These are phyloP conservation scores for Eucera pruinosa DNA, from an alignment of 2,888 invertebrate species.

Conservation along the genomic window DNA sequence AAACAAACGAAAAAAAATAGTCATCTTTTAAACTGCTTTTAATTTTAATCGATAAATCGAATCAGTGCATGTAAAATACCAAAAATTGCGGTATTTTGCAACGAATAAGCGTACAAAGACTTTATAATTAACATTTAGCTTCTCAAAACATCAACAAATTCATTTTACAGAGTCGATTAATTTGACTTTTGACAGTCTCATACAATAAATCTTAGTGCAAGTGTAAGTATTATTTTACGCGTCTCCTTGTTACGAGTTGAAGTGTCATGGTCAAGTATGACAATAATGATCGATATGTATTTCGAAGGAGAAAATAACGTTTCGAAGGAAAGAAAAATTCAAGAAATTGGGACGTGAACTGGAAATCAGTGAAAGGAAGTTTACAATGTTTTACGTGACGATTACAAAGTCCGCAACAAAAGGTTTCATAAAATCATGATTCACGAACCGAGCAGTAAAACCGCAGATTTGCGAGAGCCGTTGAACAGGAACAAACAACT, in stretches of 20 bases:
- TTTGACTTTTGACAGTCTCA: no score
- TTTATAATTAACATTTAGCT: no score
- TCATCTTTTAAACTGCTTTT: no score
- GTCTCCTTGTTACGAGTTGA: slow-evolving; percentile 11
- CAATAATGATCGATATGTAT: slow-evolving; percentile 37
- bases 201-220: no score
- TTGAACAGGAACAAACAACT: slow-evolving; percentile 1
- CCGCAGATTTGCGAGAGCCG: neutral
- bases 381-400: neutral
- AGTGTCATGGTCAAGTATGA: slow-evolving; percentile 29
- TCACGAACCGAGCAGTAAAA: neutral
- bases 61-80: no score
- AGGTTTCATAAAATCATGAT: neutral
- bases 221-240: no score
- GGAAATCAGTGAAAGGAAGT: slow-evolving; percentile 15
- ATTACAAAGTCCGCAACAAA: neutral
- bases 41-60: no score
- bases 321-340: neutral
- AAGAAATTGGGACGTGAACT: neutral
- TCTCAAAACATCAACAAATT: no score
- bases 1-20: no score
- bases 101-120: no score
- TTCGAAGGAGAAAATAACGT: neutral
- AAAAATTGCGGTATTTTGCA: no score
- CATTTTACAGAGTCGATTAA: no score